These are phyloP conservation scores for Pipistrellus nathusii DNA, from an alignment of 2,797 vertebrate species.

Conservation along the genomic window DNA sequence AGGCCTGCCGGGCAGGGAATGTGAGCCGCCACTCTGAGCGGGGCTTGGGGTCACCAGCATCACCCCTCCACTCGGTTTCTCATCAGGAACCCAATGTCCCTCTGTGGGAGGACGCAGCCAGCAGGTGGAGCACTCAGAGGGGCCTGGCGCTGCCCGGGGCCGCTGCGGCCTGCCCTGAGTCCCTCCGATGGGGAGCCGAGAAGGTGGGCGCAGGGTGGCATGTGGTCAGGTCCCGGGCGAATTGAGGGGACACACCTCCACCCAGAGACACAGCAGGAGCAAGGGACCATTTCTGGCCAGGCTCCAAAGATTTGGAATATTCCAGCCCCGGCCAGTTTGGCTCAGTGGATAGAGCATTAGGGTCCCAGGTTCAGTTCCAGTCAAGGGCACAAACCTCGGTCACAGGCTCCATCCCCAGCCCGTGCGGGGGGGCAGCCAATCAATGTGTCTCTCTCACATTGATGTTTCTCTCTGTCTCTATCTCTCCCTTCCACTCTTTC, in stretches of 20 bases:
- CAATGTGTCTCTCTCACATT: too few relatives aligned
- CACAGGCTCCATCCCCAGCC: too few relatives aligned
- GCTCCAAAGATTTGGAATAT: slow-evolving; percentile 35
- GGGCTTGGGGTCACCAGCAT: neutral
- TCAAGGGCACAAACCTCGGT: too few relatives aligned
- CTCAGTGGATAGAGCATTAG: too few relatives aligned
- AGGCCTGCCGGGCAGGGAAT: neutral
- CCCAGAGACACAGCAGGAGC: neutral
- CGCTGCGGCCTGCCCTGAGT: neutral
- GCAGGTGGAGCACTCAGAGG: neutral
- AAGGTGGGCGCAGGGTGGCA: fast-evolving
- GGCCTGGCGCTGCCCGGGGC: fast-evolving
- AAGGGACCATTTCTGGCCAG: neutral
- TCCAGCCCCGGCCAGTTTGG: neutral
- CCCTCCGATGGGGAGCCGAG: neutral
- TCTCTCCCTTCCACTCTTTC: too few relatives aligned
- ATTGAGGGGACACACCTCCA: neutral
- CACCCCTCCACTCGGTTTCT: neutral
- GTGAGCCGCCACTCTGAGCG: neutral
- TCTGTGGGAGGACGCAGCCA: neutral
- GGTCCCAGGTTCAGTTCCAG: too few relatives aligned
- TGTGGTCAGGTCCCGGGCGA: neutral
- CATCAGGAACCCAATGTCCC: neutral
- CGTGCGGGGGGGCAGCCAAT: too few relatives aligned
- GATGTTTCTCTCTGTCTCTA: too few relatives aligned